Base-by-base conservation (phyloP, 2,888 invertebrate species). In the Orthonychiurus folsomi region DNA sequence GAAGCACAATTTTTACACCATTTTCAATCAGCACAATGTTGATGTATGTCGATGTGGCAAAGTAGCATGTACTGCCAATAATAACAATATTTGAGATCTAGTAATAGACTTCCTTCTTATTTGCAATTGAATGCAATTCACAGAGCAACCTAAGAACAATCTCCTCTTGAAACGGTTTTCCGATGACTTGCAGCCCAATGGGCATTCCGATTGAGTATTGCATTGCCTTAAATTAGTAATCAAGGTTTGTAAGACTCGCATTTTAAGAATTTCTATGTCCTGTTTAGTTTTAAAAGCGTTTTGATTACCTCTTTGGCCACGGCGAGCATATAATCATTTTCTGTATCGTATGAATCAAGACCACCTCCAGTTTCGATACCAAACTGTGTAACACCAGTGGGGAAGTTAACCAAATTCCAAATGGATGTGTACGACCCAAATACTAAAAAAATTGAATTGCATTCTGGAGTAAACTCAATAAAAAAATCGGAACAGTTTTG, bases 151-250 rank as follows among this genome's bases (percentile, higher is more conserved):
- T 63, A 2, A 79, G 72, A 9, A 76, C 76, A 37, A 75, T 62
- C 66, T 79, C 79, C 63, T 79, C 79, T 56, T 76, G 74, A 72
- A 72, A 79, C 1, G 78, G 78, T 23, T 76, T 70, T 2, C 74
- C 75, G 18, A 75, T 76, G 66, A 78, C 74, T 71, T 79, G 79
- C 3, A 79, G 76, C 55, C 74, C 74, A 23, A 78, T 74, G 2
- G 79, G 78, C 62, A 78, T 70, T 2, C 77, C 77, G 9, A 70
- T 73, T 3, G 74, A 70, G 3, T 57, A n/a, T 20, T n/a, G 28
- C n/a, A 57, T 12, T 57, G 9, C 57, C 57, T 57, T 12, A 20
- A 26, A 28, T 3, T 25, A n/a, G 9, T 5, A 28, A 57, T 28
- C 3, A 28, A 37, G 37, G n/a, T n/a, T n/a, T n/a, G n/a, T n/a